Percentiles rank a stretch among this genome's conserved stretches.
These are phyloP conservation scores for Meta bourneti DNA, from an alignment of 2,888 invertebrate species.

Conservation along the genomic window DNA sequence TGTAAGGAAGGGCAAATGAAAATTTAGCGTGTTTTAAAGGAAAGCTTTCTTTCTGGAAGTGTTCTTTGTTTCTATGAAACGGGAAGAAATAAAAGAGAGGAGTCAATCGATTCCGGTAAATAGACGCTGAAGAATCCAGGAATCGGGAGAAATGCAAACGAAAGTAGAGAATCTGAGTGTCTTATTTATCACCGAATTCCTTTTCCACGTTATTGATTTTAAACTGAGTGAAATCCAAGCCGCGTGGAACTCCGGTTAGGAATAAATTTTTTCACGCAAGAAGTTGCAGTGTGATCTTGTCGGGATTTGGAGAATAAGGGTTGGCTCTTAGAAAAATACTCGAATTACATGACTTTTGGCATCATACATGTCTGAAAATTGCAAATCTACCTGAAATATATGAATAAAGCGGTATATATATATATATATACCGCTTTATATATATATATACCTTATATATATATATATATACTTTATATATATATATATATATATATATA, in stretches of 20 bases:
- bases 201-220: slow-evolving; percentile 17
- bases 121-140: slow-evolving; percentile 5
- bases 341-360: not conserved
- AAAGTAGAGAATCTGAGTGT: slow-evolving; percentile 6
- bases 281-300: not conserved
- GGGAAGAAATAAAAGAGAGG: slow-evolving; percentile 24
- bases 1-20: slow-evolving; percentile 58
- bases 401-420: not conserved
- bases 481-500: no score
- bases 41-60: slow-evolving; percentile 21
- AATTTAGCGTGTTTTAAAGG: slow-evolving; percentile 49
- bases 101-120: slow-evolving; percentile 39
- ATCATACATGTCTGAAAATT: not conserved
- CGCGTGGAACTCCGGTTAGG: not conserved
- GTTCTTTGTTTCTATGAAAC: slow-evolving; percentile 34
- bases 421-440: no score
- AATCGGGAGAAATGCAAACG: slow-evolving; percentile 11
- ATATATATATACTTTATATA: no score
- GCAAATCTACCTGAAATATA: not conserved
- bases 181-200: slow-evolving; percentile 16
- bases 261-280: not conserved
- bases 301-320: no score
- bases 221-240: not conserved
- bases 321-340: not conserved
- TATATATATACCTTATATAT: no score